phyloP scores from a whole-genome alignment of 2,888 invertebrate species.

The Eilema griseolum region DNA sequence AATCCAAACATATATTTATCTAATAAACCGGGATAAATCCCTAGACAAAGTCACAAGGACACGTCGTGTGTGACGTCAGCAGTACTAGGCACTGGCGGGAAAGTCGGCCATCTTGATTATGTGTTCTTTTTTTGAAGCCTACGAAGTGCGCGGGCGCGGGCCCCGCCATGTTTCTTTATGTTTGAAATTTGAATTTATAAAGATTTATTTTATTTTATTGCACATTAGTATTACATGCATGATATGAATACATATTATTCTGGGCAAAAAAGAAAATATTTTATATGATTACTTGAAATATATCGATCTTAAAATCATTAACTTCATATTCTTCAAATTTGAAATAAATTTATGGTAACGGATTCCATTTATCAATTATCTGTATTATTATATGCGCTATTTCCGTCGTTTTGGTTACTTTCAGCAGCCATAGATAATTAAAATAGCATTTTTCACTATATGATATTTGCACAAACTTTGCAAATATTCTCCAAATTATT shows the following conservation, averaged over 20 bases:
- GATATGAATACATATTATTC: not conserved
- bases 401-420: not conserved
- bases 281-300: not conserved
- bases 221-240: not conserved
- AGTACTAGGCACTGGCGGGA: slow-evolving; percentile 82
- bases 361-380: not conserved
- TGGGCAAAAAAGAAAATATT: too few species aligned
- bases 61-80: slow-evolving; percentile 85
- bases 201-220: not conserved
- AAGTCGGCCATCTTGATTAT: slow-evolving; percentile 84
- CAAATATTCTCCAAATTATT: not conserved
- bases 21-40: slow-evolving; percentile 58
- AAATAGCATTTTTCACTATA: not conserved
- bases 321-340: not conserved
- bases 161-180: slow-evolving; percentile 68
- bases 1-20: slow-evolving; percentile 53
- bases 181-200: slow-evolving; percentile 58
- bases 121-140: slow-evolving; percentile 84
- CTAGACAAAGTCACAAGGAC: slow-evolving; percentile 79
- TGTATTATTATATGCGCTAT: not conserved
- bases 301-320: not conserved
- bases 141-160: slow-evolving; percentile 78
- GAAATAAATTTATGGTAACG: not conserved
- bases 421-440: not conserved
- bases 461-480: not conserved